Percentiles rank a stretch among this genome's conserved stretches.
phyloP scores from a whole-genome alignment of 2,113 vertebrate species.

The Clarias gariepinus region DNA sequence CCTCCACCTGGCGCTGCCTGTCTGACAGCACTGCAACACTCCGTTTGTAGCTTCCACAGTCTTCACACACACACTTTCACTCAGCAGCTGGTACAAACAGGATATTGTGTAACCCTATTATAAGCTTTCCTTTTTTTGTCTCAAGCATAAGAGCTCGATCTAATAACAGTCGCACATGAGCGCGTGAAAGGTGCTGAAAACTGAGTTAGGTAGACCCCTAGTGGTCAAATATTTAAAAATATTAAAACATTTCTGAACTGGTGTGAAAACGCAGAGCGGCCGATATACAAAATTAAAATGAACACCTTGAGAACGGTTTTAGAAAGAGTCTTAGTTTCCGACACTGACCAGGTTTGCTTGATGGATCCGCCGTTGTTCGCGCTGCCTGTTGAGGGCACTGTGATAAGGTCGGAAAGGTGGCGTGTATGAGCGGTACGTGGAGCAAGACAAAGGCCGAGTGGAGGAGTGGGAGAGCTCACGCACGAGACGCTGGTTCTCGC shows the following conservation, averaged over 20 bases:
- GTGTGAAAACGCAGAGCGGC: background rate
- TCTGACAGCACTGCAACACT: slow-evolving; percentile 67
- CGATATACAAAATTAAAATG: background rate
- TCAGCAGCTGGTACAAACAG: background rate
- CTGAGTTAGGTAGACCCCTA: background rate
- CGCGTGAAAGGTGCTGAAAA: background rate
- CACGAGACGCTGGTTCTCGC: slow-evolving; percentile 89
- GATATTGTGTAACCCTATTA: background rate
- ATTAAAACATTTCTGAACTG: too few species aligned
- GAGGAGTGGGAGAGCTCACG: slow-evolving; percentile 79
- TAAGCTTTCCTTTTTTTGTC: too few species aligned
- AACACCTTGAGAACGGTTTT: background rate
- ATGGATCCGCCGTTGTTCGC: slow-evolving; percentile 88
- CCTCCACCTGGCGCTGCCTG: slow-evolving; percentile 77
- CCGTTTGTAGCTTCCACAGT: slow-evolving; percentile 49
- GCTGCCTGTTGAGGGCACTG: slow-evolving; percentile 86
- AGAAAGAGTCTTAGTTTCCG: background rate
- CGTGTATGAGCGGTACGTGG: slow-evolving; percentile 39
- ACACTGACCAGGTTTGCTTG: slow-evolving; percentile 89
- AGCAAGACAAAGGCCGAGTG: slow-evolving; percentile 65
- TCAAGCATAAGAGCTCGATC: background rate
- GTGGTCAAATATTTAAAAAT: too few species aligned
- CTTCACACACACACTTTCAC: background rate
- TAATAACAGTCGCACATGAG: background rate
- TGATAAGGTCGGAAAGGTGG: slow-evolving; percentile 73